A percentile compares a stretch with the other conserved stretches of the same genome.
Conservation (phyloP, 2,797 vertebrate genomes). For the Lagorchestes hirsutus region DNA sequence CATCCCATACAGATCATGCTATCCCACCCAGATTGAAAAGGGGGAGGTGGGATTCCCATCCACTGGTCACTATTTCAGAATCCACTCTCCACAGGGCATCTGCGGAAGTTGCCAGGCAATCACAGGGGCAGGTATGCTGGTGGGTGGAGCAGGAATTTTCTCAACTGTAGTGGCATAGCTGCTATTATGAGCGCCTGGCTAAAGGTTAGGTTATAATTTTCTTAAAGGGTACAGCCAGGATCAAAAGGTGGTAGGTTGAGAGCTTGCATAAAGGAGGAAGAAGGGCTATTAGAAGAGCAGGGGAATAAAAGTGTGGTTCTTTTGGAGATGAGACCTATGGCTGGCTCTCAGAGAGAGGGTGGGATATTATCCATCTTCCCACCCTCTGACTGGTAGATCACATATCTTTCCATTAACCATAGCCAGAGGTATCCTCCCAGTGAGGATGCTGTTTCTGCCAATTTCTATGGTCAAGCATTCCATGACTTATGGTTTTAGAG, state of each 20-base stretch:
- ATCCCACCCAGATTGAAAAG: background rate
- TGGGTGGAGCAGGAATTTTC: background rate
- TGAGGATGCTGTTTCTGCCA: background rate
- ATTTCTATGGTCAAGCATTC: background rate
- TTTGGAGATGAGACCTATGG: background rate
- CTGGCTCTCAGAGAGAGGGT: background rate
- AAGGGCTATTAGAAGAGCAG: background rate
- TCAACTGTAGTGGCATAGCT: background rate
- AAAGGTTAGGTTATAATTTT: background rate
- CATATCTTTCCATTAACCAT: background rate
- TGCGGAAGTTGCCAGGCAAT: background rate
- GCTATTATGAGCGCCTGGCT: background rate
- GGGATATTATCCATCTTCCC: background rate
- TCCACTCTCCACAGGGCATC: background rate
- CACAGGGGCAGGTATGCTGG: background rate
- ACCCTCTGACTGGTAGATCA: background rate
- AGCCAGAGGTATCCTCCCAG: background rate
- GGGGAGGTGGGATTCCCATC: background rate
- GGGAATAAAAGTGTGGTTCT: background rate
- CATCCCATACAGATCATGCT: background rate
- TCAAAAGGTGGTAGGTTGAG: background rate
- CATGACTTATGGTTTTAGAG: background rate
- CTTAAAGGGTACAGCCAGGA: background rate
- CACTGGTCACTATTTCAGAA: background rate
- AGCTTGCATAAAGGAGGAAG: background rate